These are phyloP conservation scores for Psylliodes chrysocephalus DNA, from an alignment of 2,888 invertebrate genomes.

Conservation along the genomic window DNA sequence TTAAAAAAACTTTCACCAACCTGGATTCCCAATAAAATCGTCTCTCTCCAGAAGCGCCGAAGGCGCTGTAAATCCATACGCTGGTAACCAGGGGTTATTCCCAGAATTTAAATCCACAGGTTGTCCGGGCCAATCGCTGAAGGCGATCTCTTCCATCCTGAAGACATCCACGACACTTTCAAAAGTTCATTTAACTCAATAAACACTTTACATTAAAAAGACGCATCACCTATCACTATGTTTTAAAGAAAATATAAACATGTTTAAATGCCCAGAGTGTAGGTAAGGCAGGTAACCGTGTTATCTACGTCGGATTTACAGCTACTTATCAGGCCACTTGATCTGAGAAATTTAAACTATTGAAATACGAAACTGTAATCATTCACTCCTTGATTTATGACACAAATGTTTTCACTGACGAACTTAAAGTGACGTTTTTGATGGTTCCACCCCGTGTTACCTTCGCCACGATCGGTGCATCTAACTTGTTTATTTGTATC, in stretches of 20 bases:
- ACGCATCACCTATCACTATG: background rate
- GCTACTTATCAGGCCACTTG: slow-evolving; percentile 15
- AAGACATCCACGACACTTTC: slow-evolving; percentile 55
- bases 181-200: slow-evolving; percentile 50
- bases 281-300: background rate
- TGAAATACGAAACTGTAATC: slow-evolving; percentile 8
- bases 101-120: slow-evolving; percentile 68
- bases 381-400: background rate
- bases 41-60: slow-evolving; percentile 66
- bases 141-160: slow-evolving; percentile 70
- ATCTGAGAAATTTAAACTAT: slow-evolving; percentile 14
- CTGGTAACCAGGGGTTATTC: slow-evolving; percentile 82
- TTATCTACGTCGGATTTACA: background rate
- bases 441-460: slow-evolving; percentile 4
- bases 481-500: slow-evolving; percentile 39
- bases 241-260: background rate
- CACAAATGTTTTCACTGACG: background rate
- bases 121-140: slow-evolving; percentile 73
- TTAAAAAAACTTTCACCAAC: slow-evolving; percentile 63
- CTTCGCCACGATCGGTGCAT: background rate
- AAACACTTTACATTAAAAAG: slow-evolving; percentile 8
- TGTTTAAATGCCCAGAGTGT: slow-evolving; percentile 10
- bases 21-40: slow-evolving; percentile 73
- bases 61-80: slow-evolving; percentile 80
- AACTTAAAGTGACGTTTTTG: background rate